phyloP scores from a whole-genome alignment of 2,797 vertebrate genomes.

The Discoglossus pictus region DNA sequence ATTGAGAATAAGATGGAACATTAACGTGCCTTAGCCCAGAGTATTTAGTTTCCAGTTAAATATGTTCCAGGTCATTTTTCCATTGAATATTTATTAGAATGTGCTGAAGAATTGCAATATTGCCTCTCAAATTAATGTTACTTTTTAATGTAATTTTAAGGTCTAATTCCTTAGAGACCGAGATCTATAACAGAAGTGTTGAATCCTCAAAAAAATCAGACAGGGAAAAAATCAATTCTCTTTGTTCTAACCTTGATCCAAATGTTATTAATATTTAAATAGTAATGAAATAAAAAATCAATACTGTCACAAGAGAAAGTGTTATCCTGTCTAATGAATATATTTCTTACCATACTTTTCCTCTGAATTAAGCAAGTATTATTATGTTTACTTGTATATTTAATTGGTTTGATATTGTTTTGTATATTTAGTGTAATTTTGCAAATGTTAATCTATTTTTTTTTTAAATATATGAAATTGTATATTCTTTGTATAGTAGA shows the following conservation, averaged over 20 bases:
- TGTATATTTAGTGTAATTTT: too few species aligned
- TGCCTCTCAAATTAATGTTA: too few species aligned
- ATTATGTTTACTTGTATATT: too few species aligned
- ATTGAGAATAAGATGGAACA: background rate
- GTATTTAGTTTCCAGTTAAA: conserved; percentile 32
- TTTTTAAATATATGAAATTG: too few species aligned
- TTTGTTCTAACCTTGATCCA: conserved; percentile 62
- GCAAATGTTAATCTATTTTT: too few species aligned
- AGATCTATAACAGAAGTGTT: background rate
- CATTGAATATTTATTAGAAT: conserved; percentile 9
- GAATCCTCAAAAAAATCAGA: conserved; percentile 27
- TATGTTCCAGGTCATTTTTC: background rate
- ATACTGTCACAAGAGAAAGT: conserved; percentile 46
- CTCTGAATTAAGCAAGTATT: too few species aligned
- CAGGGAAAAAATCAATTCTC: conserved; percentile 62
- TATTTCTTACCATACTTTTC: background rate
- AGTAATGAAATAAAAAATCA: conserved; percentile 60
- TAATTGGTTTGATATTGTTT: too few species aligned
- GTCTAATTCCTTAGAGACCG: background rate
- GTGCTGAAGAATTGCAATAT: background rate
- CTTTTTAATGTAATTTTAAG: background rate
- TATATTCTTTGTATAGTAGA: too few species aligned
- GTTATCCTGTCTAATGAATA: conserved; percentile 1
- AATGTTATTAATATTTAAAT: conserved; percentile 66
- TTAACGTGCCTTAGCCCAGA: conserved; percentile 4